These are phyloP conservation scores for Coenonympha arcania DNA, from an alignment of 2,888 invertebrate species.

Conservation along the genomic window DNA sequence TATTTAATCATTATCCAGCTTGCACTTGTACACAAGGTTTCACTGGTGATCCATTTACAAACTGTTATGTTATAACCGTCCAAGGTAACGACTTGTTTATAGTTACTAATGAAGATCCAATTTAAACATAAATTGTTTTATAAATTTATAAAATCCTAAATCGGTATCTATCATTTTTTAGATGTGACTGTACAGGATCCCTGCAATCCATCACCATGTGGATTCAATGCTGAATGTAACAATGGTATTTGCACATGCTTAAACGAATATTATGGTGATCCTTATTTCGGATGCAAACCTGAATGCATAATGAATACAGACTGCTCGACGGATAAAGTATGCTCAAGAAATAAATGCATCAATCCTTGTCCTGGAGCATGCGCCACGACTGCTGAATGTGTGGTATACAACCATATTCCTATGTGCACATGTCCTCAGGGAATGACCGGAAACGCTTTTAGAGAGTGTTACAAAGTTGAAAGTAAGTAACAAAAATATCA, in stretches of 20 bases:
- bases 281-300: conserved; percentile 81
- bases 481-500: conserved; percentile 48
- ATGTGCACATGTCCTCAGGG: conserved; percentile 79
- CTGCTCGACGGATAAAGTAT: conserved; percentile 79
- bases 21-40: conserved; percentile 81
- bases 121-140: not conserved
- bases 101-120: not conserved
- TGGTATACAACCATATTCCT: conserved; percentile 78
- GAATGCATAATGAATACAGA: conserved; percentile 85
- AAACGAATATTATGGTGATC: conserved; percentile 82
- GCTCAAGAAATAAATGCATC: conserved; percentile 80
- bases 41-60: conserved; percentile 84
- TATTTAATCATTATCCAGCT: conserved; percentile 80
- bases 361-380: conserved; percentile 84
- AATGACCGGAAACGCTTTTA: conserved; percentile 80
- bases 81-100: conserved; percentile 52
- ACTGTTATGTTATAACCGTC: conserved; percentile 69
- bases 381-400: conserved; percentile 74
- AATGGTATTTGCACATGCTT: conserved; percentile 80
- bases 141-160: too few relatives aligned
- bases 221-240: conserved; percentile 76
- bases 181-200: conserved; percentile 69
- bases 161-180: conserved; percentile 33
- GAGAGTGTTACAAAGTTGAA: conserved; percentile 75
- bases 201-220: conserved; percentile 84